Conservation (phyloP, 2,888 invertebrate species). For the Andrena minutula region DNA sequence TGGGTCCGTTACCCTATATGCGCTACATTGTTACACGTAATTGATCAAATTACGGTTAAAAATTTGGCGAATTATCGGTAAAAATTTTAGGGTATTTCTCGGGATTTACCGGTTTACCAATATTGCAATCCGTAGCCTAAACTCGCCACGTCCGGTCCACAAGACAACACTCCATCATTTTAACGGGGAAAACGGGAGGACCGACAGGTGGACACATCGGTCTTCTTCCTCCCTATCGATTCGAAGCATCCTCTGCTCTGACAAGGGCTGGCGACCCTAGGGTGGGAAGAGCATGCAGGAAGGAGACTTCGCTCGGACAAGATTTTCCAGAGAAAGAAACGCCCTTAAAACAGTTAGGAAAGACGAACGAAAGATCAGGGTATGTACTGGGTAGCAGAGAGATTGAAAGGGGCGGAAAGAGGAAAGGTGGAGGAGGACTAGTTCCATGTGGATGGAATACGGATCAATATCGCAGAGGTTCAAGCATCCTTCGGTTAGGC, state of each 20-base stretch:
- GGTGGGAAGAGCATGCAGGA: conserved; percentile 18
- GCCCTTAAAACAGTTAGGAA: background rate
- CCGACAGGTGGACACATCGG: conserved; percentile 2
- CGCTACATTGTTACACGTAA: too few relatives aligned
- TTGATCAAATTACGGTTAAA: too few relatives aligned
- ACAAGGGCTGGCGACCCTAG: conserved; percentile 9
- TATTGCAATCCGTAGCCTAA: too few relatives aligned
- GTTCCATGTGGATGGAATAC: conserved; percentile 75
- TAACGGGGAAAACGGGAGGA: too few relatives aligned
- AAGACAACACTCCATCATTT: too few relatives aligned
- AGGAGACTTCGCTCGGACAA: conserved; percentile 5
- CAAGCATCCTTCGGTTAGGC: conserved; percentile 73
- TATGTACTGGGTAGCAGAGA: conserved; percentile 26
- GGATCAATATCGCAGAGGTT: conserved; percentile 79
- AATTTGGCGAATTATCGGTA: too few relatives aligned
- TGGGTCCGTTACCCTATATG: too few relatives aligned
- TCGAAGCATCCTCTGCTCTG: background rate
- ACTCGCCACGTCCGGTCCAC: background rate
- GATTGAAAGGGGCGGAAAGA: conserved; percentile 46
- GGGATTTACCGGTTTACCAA: too few relatives aligned
- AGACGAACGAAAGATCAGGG: conserved; percentile 21
- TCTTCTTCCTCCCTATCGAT: background rate
- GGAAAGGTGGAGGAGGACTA: conserved; percentile 67
- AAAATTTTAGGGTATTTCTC: too few relatives aligned
- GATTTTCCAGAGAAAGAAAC: too few relatives aligned